Evolutionary conservation across 2,888 invertebrate species (phyloP), one percentile per base, ranked within the genome.

Genomic region (Andrena hattorfiana): DNA sequence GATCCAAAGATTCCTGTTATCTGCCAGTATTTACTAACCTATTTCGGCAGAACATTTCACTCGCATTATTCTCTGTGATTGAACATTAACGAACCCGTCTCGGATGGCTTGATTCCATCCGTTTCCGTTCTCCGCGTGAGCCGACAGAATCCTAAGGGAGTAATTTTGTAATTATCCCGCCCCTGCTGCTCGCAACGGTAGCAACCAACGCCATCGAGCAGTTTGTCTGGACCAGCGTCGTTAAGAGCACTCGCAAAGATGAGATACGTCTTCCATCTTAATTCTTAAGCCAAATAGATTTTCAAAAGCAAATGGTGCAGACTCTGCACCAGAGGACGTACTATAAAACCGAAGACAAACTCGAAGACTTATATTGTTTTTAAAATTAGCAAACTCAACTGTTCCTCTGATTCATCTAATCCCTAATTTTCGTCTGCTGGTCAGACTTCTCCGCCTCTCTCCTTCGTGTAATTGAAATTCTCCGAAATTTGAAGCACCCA

Each of bases 101-200:
- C 70, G 75, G 77, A 79, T 70, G 66, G 49, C 54, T 49, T 49
- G 75, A 67, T 67, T 49, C 60, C 51, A 64, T 48, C 60, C 72
- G 59, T 73, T 76, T 69, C 76, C 59, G 59, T 79, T 72, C 67
- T 32, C 56, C 32, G 63, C 23, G 49, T 60, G 35, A 72, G 63
- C 81, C 23, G 81, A 85, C 81, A 72, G 85, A 85, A 85, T 88
- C 88, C 88, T 86, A 60, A 79, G 86, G 88, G 89, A 89, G 87
- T 89, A 83, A 89, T 88, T 89, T 88, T 78, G 87, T 83, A 89
- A 88, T 89, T 88, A 87, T 87, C 87, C 81, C 77, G 77, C 77
- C 78, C 66, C 59, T 23, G 72, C 54, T 35, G 77, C 75, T 69
- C 59, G 76, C 85, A 73, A 87, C 88, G 81, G 87, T 87, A 88